Evolutionary conservation across 2,888 invertebrate genomes (phyloP).

Genomic region (Parnassius smintheus): DNA sequence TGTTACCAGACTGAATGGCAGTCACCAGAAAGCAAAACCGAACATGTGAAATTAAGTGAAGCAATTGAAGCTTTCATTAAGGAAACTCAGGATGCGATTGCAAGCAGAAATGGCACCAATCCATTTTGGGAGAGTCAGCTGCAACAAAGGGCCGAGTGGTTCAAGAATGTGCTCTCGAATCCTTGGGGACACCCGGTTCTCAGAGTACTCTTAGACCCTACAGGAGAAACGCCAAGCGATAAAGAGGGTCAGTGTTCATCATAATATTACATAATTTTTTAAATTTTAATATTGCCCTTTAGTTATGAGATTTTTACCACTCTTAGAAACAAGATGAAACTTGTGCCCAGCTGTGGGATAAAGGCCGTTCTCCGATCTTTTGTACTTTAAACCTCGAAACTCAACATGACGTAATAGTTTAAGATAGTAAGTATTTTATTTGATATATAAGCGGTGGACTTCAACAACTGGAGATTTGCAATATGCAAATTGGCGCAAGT

Average conservation of each 20-base stretch:
- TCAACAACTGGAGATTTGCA: too few species aligned
- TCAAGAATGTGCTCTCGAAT: constrained; percentile 69
- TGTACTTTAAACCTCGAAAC: too few species aligned
- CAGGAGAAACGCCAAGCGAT: constrained; percentile 68
- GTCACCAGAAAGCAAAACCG: constrained; percentile 51
- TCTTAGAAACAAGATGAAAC: too few species aligned
- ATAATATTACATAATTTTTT: background rate
- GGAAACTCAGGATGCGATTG: constrained; percentile 55
- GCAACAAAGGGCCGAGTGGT: constrained; percentile 81
- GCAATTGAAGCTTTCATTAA: constrained; percentile 59
- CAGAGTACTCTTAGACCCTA: constrained; percentile 76
- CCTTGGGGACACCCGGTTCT: constrained; percentile 81
- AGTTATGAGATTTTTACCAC: too few species aligned
- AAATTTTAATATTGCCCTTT: too few species aligned
- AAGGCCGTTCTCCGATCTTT: too few species aligned
- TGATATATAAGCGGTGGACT: too few species aligned
- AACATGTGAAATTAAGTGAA: constrained; percentile 49
- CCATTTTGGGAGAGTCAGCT: constrained; percentile 61
- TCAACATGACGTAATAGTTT: too few species aligned
- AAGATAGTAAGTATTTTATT: too few species aligned
- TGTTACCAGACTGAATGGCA: constrained; percentile 66
- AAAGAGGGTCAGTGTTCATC: constrained; percentile 49
- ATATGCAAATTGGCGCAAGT: too few species aligned
- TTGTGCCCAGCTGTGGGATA: too few species aligned
- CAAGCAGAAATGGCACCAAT: constrained; percentile 54